Base-by-base conservation (phyloP, 2,113 vertebrate species). In the Sander lucioperca region DNA sequence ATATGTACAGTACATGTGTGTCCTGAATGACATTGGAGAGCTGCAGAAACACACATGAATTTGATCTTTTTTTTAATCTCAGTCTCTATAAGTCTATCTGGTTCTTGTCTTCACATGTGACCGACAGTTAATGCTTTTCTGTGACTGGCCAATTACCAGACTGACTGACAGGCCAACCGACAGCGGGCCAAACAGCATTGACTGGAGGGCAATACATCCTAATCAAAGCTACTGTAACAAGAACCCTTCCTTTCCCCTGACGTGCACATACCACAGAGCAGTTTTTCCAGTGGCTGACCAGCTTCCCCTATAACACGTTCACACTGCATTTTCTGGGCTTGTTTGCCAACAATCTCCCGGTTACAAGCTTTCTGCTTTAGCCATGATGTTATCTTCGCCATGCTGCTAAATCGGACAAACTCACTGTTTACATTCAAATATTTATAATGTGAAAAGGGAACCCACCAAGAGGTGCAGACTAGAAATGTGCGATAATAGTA, bases 81-180 rank as follows among this genome's bases (percentile, higher is more conserved):
- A 5, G 14, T 43, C 23, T 54, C 39, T 69, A 6, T 27, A 19
- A 27, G 45, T 65, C 50, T 57, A 53, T 51, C 19, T 0, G 16
- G 21, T 27, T 51, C 57, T 43, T 39, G 53, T 50, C 57, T 62
- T 64, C 54, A 62, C 25, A 21, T 68, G 59, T 57, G 27, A 82
- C 47, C 74, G 57, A 69, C 53, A 77, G 74, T 14, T 72, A 77
- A 56, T 79, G 13, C 61, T 78, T 62, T 80, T 57, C 58, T 75
- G 54, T 47, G 83, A 74, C 74, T 59, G 43, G 45, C 79, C 63
- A 25, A 71, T 80, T 85, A 79, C 9, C 48, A 50, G 33, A 15
- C 65, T 61, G 83, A 90, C 64, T 70, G 83, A 83, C 85, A 83
- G 82, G 57, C 39, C 43, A 39, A 58, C 61, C 3, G 48, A 61